Percentiles rank a stretch among this genome's conserved stretches.
phyloP scores from a whole-genome alignment of 2,888 invertebrate genomes.

The Leucophora obtusa region DNA sequence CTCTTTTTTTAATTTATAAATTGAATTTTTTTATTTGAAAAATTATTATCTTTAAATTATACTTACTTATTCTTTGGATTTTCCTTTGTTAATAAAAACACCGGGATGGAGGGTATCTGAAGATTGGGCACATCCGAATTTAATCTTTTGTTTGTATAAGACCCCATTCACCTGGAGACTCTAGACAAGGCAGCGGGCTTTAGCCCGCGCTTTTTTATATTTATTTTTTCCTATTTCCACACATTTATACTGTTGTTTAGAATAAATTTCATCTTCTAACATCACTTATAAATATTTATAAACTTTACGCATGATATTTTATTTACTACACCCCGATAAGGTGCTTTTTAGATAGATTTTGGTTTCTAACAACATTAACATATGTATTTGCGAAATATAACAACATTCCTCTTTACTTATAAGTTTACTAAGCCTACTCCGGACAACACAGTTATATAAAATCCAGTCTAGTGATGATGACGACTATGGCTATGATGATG shows the following conservation, averaged over 20 bases:
- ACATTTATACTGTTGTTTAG: not conserved
- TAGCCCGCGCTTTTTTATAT: no score
- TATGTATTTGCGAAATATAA: conserved; percentile 40
- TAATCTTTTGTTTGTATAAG: no score
- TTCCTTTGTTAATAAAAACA: no score
- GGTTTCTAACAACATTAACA: not conserved
- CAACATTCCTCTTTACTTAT: conserved; percentile 7
- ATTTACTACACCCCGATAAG: not conserved
- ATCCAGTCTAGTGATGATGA: not conserved
- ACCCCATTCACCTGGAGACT: no score
- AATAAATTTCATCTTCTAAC: conserved; percentile 2
- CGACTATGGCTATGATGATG: not conserved
- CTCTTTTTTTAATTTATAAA: no score
- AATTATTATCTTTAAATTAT: no score
- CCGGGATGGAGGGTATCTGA: no score
- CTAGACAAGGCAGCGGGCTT: no score
- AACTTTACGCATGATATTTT: conserved; percentile 6
- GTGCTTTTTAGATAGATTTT: conserved; percentile 6
- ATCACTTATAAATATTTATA: conserved; percentile 18
- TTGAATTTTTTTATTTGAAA: no score
- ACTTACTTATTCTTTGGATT: no score
- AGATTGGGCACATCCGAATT: no score
- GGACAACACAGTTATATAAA: not conserved
- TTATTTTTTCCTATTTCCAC: not conserved
- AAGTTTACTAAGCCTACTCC: conserved; percentile 9